Evolutionary conservation across 2,113 vertebrate genomes (phyloP).

Genomic region (Noturus placidus): DNA sequence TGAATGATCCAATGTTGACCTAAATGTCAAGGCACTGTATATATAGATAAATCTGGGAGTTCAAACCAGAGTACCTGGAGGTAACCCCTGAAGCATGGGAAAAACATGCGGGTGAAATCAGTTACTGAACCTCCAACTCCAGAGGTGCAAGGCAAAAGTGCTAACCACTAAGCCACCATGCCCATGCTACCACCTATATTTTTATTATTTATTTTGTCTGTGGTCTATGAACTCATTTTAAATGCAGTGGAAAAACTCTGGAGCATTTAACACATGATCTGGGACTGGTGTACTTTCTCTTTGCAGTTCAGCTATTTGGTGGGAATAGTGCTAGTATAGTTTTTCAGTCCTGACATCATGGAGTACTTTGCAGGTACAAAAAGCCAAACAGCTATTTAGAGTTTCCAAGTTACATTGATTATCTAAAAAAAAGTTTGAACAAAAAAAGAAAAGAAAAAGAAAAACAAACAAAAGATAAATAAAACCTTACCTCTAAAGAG

Average conservation of each 20-base stretch:
- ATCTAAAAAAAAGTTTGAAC: background rate
- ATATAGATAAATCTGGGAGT: too few species aligned
- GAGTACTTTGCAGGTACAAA: background rate
- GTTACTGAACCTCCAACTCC: too few species aligned
- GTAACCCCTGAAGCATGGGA: too few species aligned
- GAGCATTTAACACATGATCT: background rate
- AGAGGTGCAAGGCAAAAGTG: too few species aligned
- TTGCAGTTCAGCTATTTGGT: background rate
- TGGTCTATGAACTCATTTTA: background rate
- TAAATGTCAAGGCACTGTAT: too few species aligned
- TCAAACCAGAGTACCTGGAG: too few species aligned
- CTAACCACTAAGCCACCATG: too few species aligned
- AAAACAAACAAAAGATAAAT: background rate
- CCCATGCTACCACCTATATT: too few species aligned
- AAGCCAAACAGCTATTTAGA: background rate
- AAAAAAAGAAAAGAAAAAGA: background rate
- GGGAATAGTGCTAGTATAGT: background rate
- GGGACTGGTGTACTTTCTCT: background rate
- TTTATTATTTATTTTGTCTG: background rate
- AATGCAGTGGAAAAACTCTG: background rate
- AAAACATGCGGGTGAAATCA: too few species aligned
- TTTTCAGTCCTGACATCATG: background rate
- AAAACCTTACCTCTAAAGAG: background rate
- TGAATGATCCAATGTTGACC: too few species aligned
- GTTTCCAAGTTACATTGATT: background rate